Conservation (phyloP, 2,888 invertebrate species). For the Cantharis rufa region DNA sequence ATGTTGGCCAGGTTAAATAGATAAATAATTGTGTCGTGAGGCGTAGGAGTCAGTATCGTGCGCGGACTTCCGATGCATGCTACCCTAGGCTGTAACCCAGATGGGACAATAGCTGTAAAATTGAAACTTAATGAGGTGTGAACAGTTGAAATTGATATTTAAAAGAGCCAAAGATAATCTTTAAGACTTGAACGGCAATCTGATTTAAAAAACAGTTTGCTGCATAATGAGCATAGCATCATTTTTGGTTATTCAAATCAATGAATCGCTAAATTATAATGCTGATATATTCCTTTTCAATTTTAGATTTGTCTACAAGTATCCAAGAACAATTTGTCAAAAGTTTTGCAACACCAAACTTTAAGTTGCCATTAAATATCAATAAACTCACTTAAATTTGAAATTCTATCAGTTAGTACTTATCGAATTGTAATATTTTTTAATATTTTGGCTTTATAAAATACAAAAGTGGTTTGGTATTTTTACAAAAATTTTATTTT, state of each 20-base stretch:
- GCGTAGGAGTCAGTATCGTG: slow-evolving; percentile 45
- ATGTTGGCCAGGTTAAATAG: slow-evolving; percentile 29
- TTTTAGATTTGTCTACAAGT: slow-evolving; percentile 31
- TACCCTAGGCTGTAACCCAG: slow-evolving; percentile 55
- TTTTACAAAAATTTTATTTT: background rate
- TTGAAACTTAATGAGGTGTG: slow-evolving; percentile 59
- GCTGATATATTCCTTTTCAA: slow-evolving; percentile 41
- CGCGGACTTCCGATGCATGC: slow-evolving; percentile 54
- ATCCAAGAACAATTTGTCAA: slow-evolving; percentile 19
- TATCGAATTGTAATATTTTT: background rate
- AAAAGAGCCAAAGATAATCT: slow-evolving; percentile 57
- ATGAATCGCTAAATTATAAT: slow-evolving; percentile 55
- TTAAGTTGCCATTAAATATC: background rate
- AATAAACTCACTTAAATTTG: background rate
- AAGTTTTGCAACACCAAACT: slow-evolving; percentile 10
- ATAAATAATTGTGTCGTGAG: slow-evolving; percentile 26
- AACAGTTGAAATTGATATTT: slow-evolving; percentile 59
- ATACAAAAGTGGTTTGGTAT: background rate
- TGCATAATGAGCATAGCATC: slow-evolving; percentile 51
- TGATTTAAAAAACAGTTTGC: slow-evolving; percentile 57
- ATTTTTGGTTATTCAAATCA: slow-evolving; percentile 54
- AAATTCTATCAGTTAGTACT: background rate
- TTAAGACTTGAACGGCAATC: slow-evolving; percentile 54
- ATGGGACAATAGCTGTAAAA: slow-evolving; percentile 60
- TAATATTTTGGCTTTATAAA: background rate